A percentile compares a stretch with the other conserved stretches of the same genome.
Conservation (phyloP, 2,888 invertebrate species). For the Clostera curtula region DNA sequence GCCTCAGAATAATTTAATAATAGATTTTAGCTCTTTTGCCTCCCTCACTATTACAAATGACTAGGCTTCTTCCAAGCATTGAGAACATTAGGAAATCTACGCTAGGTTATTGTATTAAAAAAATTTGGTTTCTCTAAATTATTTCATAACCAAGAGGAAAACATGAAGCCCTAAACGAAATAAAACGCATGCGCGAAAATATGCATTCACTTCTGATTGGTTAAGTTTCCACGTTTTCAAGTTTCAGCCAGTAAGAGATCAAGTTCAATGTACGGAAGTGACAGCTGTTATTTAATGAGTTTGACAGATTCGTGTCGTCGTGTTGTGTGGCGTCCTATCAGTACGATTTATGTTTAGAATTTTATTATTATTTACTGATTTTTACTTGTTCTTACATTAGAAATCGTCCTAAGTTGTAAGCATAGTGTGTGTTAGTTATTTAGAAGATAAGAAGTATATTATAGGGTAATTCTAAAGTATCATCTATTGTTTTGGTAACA, state of each 20-base stretch:
- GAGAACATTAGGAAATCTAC: no score
- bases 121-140: no score
- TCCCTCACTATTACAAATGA: no score
- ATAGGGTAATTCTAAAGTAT: no score
- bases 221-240: background rate
- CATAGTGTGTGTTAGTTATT: conserved; percentile 29
- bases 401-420: conserved; percentile 41
- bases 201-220: conserved; percentile 20
- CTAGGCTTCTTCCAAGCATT: no score
- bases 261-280: conserved; percentile 34
- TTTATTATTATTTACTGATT: conserved; percentile 46
- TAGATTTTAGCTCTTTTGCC: no score
- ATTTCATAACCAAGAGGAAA: no score
- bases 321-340: conserved; percentile 55
- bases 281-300: conserved; percentile 20
- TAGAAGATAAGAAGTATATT: no score
- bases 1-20: no score
- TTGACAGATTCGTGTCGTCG: conserved; percentile 40
- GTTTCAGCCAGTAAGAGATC: conserved; percentile 24
- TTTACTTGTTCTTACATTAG: conserved; percentile 41
- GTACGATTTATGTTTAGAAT: conserved; percentile 53
- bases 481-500: conserved; percentile 40
- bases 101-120: no score
- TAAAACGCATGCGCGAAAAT: no score
- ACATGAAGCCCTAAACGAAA: no score